Evolutionary conservation across 2,797 vertebrate species (phyloP).

Genomic region (Holocentrus rufus): DNA sequence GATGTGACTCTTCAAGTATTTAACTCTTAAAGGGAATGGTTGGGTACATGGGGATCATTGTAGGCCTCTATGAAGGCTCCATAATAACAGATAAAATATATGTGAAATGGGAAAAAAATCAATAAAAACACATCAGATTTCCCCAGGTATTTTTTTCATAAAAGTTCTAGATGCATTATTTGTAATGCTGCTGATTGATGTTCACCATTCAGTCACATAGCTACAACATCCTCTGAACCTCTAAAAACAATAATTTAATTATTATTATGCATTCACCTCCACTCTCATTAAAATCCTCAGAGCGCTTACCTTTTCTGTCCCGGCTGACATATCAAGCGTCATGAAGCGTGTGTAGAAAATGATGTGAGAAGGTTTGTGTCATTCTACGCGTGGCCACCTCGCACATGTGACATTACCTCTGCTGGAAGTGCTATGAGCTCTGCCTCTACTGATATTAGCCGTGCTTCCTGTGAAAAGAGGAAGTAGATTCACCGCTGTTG

Average conservation of each 20-base stretch:
- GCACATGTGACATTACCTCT: background rate
- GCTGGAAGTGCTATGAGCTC: background rate
- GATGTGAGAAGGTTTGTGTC: background rate
- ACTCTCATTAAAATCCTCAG: background rate
- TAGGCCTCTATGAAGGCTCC: background rate
- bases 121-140: background rate
- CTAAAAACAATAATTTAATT: too few species aligned
- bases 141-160: background rate
- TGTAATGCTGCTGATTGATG: too few species aligned
- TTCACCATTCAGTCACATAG: too few species aligned
- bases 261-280: background rate
- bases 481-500: constrained; percentile 40
- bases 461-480: constrained; percentile 59
- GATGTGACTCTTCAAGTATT: constrained; percentile 62
- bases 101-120: background rate
- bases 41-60: background rate
- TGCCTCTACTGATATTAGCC: background rate
- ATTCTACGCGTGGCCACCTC: background rate
- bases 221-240: too few species aligned
- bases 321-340: constrained; percentile 11
- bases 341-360: background rate
- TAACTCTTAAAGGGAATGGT: constrained; percentile 55
- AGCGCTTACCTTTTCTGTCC: constrained; percentile 64
- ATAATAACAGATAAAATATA: too few species aligned
- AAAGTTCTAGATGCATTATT: background rate